phyloP scores from a whole-genome alignment of 2,888 invertebrate genomes.

The Anodontia alba region DNA sequence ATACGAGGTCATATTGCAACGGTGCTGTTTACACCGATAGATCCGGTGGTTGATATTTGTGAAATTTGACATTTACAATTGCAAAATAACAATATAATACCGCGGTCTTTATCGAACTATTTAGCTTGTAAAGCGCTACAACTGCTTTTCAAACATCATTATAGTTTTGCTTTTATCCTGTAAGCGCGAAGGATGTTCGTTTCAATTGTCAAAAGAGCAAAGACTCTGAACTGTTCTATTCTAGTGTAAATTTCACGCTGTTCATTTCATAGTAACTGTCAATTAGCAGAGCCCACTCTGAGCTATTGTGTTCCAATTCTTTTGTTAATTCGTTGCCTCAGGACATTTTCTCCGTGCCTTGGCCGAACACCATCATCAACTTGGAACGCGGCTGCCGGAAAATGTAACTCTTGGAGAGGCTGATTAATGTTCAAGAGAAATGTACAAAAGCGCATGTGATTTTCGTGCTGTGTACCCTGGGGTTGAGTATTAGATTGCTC shows the following conservation, averaged over 20 bases:
- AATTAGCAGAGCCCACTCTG: slow-evolving; percentile 58
- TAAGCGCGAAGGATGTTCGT: slow-evolving; percentile 53
- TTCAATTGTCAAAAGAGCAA: slow-evolving; percentile 64
- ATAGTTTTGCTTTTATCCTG: slow-evolving; percentile 28
- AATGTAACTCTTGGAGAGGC: neutral
- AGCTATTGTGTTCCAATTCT: slow-evolving; percentile 46
- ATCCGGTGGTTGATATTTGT: neutral
- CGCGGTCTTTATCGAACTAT: neutral
- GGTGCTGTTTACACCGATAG: too few relatives aligned
- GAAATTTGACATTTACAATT: slow-evolving; percentile 41
- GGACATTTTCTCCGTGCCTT: slow-evolving; percentile 23
- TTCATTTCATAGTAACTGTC: slow-evolving; percentile 54
- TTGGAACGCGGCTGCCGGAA: neutral
- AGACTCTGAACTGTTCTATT: slow-evolving; percentile 37
- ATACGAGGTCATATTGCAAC: too few relatives aligned
- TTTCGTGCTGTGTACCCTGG: slow-evolving; percentile 26
- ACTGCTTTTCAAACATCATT: slow-evolving; percentile 51
- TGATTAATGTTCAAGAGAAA: slow-evolving; percentile 16
- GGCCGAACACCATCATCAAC: slow-evolving; percentile 15
- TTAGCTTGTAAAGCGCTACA: slow-evolving; percentile 25
- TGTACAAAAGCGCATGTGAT: slow-evolving; percentile 25
- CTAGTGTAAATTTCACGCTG: slow-evolving; percentile 67
- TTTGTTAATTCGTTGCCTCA: slow-evolving; percentile 39
- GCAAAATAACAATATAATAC: slow-evolving; percentile 11
- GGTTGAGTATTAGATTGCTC: slow-evolving; percentile 28